A percentile compares a stretch with the other conserved stretches of the same genome.
Conservation (phyloP, 2,797 vertebrate species). For the Helicolenus hilgendorfi region DNA sequence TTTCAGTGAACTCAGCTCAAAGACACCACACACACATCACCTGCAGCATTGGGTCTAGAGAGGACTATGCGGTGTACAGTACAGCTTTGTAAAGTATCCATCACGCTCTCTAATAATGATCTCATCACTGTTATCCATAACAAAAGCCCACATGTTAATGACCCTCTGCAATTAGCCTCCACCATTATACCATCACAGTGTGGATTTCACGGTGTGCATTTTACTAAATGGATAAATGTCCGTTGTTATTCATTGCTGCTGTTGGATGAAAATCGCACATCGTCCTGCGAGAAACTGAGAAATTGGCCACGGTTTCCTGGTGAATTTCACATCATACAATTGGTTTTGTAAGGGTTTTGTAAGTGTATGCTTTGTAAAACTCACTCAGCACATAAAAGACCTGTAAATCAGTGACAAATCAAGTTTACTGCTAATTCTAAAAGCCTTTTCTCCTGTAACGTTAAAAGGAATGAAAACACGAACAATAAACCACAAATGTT, state of each 20-base stretch:
- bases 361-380: not conserved
- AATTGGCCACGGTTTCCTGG: not conserved
- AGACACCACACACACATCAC: not conserved
- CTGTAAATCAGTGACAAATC: not conserved
- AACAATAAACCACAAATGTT: too few relatives aligned
- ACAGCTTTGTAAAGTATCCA: conserved; percentile 27
- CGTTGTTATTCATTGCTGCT: conserved; percentile 18
- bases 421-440: too few relatives aligned
- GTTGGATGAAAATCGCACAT: not conserved
- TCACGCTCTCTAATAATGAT: conserved; percentile 8
- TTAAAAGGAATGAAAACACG: too few relatives aligned
- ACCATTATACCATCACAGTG: conserved; percentile 24
- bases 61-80: not conserved
- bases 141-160: conserved; percentile 30
- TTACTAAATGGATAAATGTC: conserved; percentile 3
- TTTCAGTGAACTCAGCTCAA: not conserved
- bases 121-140: conserved; percentile 22
- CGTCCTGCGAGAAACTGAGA: not conserved
- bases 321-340: not conserved
- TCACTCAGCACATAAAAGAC: not conserved
- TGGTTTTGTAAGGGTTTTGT: not conserved
- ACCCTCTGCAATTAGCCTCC: conserved; percentile 33
- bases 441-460: too few relatives aligned
- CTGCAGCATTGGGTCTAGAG: not conserved
- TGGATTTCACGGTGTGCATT: conserved; percentile 6